Conservation (phyloP, 2,888 invertebrate genomes). For the Clostera curtula region DNA sequence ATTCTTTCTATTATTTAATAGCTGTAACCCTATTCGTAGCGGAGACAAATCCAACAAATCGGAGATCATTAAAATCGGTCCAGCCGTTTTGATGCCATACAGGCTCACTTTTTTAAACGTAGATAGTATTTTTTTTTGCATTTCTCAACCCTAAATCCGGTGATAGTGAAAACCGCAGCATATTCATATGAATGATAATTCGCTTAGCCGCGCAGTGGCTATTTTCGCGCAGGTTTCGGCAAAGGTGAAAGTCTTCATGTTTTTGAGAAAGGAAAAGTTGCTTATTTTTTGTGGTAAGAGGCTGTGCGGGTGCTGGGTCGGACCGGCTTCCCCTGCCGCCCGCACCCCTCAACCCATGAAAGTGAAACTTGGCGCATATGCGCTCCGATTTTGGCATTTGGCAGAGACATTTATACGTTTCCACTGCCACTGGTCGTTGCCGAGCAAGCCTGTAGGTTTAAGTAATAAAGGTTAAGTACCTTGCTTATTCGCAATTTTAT, state of each 20-base stretch:
- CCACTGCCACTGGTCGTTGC: constrained; percentile 14
- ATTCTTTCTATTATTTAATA: no score
- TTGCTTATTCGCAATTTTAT: no score
- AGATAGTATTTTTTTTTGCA: no score
- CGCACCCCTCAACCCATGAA: constrained; percentile 31
- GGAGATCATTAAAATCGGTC: no score
- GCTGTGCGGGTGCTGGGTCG: constrained; percentile 52
- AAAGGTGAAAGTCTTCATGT: constrained; percentile 65
- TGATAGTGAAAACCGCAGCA: constrained; percentile 30
- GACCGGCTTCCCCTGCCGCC: constrained; percentile 10
- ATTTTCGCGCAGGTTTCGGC: constrained; percentile 56
- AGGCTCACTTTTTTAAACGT: no score
- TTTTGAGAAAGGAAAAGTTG: constrained; percentile 72
- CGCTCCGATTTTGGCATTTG: constrained; percentile 17
- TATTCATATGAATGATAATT: constrained; percentile 29
- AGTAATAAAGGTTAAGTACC: no score
- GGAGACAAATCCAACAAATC: no score
- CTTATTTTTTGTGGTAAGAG: constrained; percentile 60
- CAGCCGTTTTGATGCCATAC: no score
- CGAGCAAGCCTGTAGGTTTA: no score
- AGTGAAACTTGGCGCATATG: constrained; percentile 52
- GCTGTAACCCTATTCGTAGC: no score
- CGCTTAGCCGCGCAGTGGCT: constrained; percentile 20
- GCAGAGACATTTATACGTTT: constrained; percentile 16
- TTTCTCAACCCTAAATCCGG: no score